Percentiles rank a stretch among this genome's conserved stretches.
Conservation (phyloP, 2,888 invertebrate species). For the Chalcis sispes region DNA sequence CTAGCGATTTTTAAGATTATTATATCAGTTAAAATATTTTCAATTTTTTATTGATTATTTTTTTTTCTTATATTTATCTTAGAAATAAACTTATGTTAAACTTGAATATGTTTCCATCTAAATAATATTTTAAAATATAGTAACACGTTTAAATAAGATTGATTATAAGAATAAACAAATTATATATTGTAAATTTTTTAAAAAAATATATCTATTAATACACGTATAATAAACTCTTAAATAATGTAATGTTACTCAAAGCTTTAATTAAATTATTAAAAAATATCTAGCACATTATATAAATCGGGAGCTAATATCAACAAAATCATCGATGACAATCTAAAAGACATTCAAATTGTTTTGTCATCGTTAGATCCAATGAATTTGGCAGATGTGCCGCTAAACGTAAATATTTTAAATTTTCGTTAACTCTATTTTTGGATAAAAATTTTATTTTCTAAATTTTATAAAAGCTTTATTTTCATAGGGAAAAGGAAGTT, state of each 20-base stretch:
- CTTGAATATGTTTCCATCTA: too few species aligned
- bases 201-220: neutral
- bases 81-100: too few species aligned
- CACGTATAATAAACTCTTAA: neutral
- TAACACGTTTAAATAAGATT: too few species aligned
- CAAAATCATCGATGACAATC: constrained; percentile 13
- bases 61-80: too few species aligned
- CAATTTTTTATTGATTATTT: too few species aligned
- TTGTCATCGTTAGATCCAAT: constrained; percentile 11
- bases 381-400: neutral
- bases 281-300: neutral
- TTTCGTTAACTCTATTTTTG: too few species aligned
- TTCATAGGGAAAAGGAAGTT: constrained; percentile 3
- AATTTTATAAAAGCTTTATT: neutral
- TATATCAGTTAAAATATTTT: too few species aligned
- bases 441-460: too few species aligned
- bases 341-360: neutral
- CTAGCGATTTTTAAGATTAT: too few species aligned
- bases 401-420: constrained; percentile 1
- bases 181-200: too few species aligned
- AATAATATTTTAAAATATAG: too few species aligned
- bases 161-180: too few species aligned
- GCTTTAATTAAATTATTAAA: neutral
- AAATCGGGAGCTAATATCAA: neutral
- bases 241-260: neutral